Base-by-base conservation (phyloP, 2,888 invertebrate species). In the Blastobasis adustella region DNA sequence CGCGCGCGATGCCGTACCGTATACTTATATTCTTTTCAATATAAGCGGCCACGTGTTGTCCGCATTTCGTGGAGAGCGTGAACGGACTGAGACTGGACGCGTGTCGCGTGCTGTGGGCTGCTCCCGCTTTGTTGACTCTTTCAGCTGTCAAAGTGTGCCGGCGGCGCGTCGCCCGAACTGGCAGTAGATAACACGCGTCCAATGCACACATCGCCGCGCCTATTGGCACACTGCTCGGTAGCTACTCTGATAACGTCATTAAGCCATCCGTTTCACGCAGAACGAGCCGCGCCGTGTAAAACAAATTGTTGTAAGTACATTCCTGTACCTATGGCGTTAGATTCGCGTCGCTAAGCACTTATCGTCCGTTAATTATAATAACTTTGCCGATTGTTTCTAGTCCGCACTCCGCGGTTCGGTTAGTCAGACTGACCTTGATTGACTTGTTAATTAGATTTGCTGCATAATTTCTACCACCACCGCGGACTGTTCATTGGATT, bases 31-130 rank as follows among this genome's bases (percentile, higher is more conserved):
- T 23, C 23, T 23, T 23, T 23, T 23, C 23, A 85, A 77, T 82
- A 81, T 79, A 79, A 82, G 67, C 53, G 56, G 73, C 82, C 85
- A 84, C 87, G 86, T 87, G 87, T 66, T 76, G 61, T 63, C 62
- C 74, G 80, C 76, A 78, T 71, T 78, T 81, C 79, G 80, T 62
- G 68, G 71, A 69, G 67, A 71, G 72, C 77, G 78, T 76, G 79
- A 85, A 78, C 84, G 82, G 49, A 48, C 47, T 49, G 53, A 49
- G 51, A 72, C 72, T 55, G 51, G 57, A 54, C 53, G 57, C 57
- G 44, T 60, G 40, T 55, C 66, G 68, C 57, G 67, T 66, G 62
- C 59, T 67, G 65, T 65, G 69, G 69, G 71, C 67, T 66, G 64
- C 69, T 71, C 65, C 67, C 63, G 73, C 71, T 70, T 75, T 82